phyloP scores from a whole-genome alignment of 2,113 vertebrate genomes.

The Stercorarius parasiticus region DNA sequence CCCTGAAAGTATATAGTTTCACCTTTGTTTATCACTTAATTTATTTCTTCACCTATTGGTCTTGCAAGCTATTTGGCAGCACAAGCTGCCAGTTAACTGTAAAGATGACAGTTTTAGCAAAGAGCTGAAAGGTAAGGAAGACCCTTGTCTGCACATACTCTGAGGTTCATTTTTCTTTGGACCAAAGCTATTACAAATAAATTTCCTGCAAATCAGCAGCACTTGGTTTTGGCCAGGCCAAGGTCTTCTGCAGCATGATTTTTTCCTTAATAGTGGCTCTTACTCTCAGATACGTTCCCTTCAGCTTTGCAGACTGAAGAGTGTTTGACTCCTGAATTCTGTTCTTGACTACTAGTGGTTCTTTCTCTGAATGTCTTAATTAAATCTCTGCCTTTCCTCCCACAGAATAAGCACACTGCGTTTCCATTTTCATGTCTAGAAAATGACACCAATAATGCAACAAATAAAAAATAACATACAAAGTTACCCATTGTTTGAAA shows the following conservation, averaged over 20 bases:
- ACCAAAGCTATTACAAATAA: neutral
- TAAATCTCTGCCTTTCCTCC: neutral
- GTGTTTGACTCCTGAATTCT: neutral
- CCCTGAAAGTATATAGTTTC: neutral
- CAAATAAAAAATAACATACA: neutral
- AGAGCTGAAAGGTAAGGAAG: neutral
- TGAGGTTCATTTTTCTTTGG: neutral
- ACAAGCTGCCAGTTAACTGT: neutral
- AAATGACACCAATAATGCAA: neutral
- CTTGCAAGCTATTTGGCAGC: neutral
- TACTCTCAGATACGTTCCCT: neutral
- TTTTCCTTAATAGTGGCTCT: neutral
- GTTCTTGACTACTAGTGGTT: neutral
- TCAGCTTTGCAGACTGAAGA: neutral
- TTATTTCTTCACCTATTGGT: neutral
- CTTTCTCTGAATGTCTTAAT: neutral
- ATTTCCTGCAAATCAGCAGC: neutral
- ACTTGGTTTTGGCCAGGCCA: neutral
- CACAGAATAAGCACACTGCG: neutral
- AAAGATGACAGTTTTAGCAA: neutral
- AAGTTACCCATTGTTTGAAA: neutral
- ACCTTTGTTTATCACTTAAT: neutral
- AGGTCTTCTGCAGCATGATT: neutral
- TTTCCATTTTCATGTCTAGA: neutral
- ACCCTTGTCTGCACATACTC: neutral